Percentiles rank a stretch among this genome's conserved stretches.
These are phyloP conservation scores for Branchinecta sandiegonensis DNA, from an alignment of 2,888 invertebrate genomes.

Conservation along the genomic window DNA sequence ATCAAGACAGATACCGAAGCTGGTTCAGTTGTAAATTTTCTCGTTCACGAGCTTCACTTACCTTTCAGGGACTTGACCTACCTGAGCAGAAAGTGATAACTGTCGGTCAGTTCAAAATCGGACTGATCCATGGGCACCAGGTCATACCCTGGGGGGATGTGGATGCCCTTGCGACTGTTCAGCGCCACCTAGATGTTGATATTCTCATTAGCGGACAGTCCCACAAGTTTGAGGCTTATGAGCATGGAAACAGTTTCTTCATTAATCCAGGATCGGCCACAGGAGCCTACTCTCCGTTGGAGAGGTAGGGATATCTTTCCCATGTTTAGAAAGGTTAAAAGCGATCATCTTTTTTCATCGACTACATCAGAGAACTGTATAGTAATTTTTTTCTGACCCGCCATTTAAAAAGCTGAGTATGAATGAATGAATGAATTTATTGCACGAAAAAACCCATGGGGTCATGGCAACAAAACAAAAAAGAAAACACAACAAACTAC, in stretches of 20 bases:
- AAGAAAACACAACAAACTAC: too few relatives aligned
- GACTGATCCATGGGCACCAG: conserved; percentile 93
- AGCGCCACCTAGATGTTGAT: conserved; percentile 94
- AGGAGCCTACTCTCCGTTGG: conserved; percentile 86
- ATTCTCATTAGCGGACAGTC: conserved; percentile 97
- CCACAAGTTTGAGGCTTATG: conserved; percentile 94
- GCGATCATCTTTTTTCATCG: too few relatives aligned
- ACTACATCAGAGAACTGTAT: too few relatives aligned
- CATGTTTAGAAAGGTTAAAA: neutral
- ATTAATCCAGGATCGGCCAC: conserved; percentile 99
- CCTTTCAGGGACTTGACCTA: conserved; percentile 49
- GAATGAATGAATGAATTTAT: too few relatives aligned
- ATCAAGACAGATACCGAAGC: too few relatives aligned
- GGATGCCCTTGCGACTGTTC: conserved; percentile 79
- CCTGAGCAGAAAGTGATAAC: conserved; percentile 98
- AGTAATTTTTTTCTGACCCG: too few relatives aligned
- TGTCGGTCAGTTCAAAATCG: conserved; percentile 96
- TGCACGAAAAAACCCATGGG: too few relatives aligned
- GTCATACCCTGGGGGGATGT: conserved; percentile 96
- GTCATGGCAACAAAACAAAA: too few relatives aligned
- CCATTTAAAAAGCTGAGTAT: too few relatives aligned
- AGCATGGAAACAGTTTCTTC: conserved; percentile 96
- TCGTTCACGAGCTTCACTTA: neutral
- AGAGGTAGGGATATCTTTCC: conserved; percentile 47
- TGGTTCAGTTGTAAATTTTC: too few relatives aligned